These are phyloP conservation scores for Melanophora roralis DNA, from an alignment of 2,888 invertebrate species.

Conservation along the genomic window DNA sequence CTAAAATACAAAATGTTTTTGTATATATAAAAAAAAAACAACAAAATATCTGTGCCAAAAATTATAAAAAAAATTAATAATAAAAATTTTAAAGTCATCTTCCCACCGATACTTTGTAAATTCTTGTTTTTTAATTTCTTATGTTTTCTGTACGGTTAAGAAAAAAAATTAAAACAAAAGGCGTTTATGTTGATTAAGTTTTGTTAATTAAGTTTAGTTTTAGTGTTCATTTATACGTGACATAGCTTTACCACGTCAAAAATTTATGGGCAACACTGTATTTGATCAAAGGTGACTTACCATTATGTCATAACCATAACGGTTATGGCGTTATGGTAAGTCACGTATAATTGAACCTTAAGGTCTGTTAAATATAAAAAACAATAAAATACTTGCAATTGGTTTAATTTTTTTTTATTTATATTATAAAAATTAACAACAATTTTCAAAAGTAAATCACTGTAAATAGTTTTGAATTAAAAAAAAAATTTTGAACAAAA, in stretches of 20 bases:
- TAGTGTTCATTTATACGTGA: too few species aligned
- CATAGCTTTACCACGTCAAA: too few species aligned
- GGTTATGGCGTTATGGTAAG: too few species aligned
- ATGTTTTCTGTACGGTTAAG: conserved; percentile 41
- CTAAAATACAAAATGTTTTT: conserved; percentile 12
- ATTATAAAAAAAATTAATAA: neutral
- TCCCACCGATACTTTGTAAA: conserved; percentile 60
- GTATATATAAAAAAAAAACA: neutral
- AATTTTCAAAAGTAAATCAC: neutral
- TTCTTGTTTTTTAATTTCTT: conserved; percentile 19
- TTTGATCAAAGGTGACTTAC: too few species aligned
- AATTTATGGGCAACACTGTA: too few species aligned
- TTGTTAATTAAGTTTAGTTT: too few species aligned
- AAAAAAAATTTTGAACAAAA: conserved; percentile 51
- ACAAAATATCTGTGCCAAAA: conserved; percentile 57
- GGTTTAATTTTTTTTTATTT: conserved; percentile 29
- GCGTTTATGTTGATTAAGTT: conserved; percentile 41
- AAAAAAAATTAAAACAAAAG: neutral
- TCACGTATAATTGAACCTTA: too few species aligned
- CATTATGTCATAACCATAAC: too few species aligned
- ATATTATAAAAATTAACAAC: neutral
- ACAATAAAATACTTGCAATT: conserved; percentile 53
- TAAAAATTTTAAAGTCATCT: conserved; percentile 54
- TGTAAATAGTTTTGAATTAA: conserved; percentile 52
- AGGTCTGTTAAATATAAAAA: conserved; percentile 43